These are phyloP conservation scores for Macrotus californicus DNA, from an alignment of 2,113 vertebrate species.

Conservation along the genomic window DNA sequence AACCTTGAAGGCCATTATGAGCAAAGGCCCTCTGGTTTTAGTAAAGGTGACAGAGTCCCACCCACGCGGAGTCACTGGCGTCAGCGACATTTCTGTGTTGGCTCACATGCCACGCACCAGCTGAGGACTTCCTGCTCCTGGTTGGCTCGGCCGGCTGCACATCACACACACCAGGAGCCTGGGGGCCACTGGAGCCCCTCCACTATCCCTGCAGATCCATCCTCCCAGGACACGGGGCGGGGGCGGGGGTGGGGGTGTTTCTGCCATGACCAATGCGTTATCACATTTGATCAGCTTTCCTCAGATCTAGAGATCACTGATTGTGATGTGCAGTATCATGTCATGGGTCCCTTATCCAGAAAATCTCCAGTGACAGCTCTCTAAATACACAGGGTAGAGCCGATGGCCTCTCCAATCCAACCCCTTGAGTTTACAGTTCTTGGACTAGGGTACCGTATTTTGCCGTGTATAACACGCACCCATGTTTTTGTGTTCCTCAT, in stretches of 20 bases:
- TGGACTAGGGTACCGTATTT: neutral
- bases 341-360: neutral
- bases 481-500: no score
- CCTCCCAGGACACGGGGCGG: accelerated
- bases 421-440: neutral
- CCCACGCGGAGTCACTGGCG: neutral
- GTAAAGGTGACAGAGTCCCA: neutral
- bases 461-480: no score
- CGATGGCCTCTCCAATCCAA: accelerated
- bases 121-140: no score
- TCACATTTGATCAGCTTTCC: neutral
- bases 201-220: neutral
- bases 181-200: neutral
- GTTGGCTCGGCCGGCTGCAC: neutral
- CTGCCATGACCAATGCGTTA: neutral
- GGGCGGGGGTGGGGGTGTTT: no score
- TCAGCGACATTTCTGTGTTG: neutral
- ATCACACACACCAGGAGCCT: accelerated
- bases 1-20: neutral
- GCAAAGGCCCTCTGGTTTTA: neutral
- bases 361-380: neutral
- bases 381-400: no score
- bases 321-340: no score
- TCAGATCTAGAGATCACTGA: neutral
- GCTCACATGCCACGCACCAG: accelerated